These are phyloP conservation scores for Aplocera efformata DNA, from an alignment of 2,888 invertebrate genomes.

Conservation along the genomic window DNA sequence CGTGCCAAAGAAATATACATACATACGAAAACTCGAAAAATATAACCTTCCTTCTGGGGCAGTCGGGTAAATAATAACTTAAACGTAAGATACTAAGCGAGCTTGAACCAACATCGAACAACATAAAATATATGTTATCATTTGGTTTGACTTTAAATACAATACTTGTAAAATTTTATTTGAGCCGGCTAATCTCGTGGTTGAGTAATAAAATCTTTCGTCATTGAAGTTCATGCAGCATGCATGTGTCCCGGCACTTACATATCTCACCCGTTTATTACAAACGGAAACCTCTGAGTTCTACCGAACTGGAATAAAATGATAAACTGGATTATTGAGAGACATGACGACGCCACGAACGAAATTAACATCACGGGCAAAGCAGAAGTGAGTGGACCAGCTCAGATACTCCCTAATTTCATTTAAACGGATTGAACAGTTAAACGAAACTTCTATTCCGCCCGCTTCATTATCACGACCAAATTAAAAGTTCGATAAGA, in stretches of 20 bases:
- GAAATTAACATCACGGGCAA: conserved; percentile 43
- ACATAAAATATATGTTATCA: too few relatives aligned
- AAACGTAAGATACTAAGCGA: too few relatives aligned
- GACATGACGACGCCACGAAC: conserved; percentile 58
- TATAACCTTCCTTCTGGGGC: too few relatives aligned
- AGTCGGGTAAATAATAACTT: too few relatives aligned
- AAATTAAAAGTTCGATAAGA: conserved; percentile 67
- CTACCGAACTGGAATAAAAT: conserved; percentile 28
- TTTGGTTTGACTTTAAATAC: too few relatives aligned
- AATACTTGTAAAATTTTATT: too few relatives aligned
- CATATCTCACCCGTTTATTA: conserved; percentile 62
- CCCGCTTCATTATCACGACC: conserved; percentile 53
- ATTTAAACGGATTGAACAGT: conserved; percentile 24
- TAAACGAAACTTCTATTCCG: conserved; percentile 26
- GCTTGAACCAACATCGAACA: too few relatives aligned
- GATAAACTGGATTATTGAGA: conserved; percentile 49
- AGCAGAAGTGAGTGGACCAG: conserved; percentile 19
- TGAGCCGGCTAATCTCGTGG: conserved; percentile 46
- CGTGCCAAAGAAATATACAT: too few relatives aligned
- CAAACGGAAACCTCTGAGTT: conserved; percentile 65
- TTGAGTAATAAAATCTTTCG: conserved; percentile 60
- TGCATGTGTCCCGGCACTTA: conserved; percentile 34
- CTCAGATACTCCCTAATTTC: conserved; percentile 17
- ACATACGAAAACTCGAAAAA: too few relatives aligned
- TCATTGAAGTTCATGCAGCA: conserved; percentile 31